Evolutionary conservation across 1,140 invertebrate species (phyloP).

Genomic region (Meloidogyne chitwoodi): DNA sequence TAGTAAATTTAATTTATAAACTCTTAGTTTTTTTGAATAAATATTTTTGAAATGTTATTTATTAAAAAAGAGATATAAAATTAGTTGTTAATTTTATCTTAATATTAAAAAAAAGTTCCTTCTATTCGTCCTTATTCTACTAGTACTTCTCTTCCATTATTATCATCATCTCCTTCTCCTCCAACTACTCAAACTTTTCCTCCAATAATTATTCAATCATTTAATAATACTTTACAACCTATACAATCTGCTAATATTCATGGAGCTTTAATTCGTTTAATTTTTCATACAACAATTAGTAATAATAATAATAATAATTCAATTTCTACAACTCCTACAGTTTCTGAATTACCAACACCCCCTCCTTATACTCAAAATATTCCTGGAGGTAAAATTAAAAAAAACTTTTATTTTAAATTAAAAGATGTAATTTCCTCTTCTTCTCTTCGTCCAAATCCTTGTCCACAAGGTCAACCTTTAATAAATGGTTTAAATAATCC

Average conservation of each 20-base stretch:
- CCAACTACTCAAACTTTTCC: neutral
- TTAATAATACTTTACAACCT: neutral
- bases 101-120: too few relatives aligned
- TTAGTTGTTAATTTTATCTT: too few relatives aligned
- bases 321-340: neutral
- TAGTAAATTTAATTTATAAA: neutral
- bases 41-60: too few relatives aligned
- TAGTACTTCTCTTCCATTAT: neutral
- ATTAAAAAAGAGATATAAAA: too few relatives aligned
- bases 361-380: neutral
- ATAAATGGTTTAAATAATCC: slow-evolving; percentile 53
- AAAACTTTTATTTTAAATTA: neutral
- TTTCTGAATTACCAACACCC: neutral
- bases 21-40: too few relatives aligned
- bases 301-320: neutral
- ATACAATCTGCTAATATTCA: neutral
- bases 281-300: neutral
- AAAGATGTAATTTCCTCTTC: neutral
- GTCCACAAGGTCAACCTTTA: slow-evolving; percentile 49
- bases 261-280: slow-evolving; percentile 3
- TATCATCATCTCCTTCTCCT: neutral
- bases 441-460: slow-evolving; percentile 42
- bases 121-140: neutral
- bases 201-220: neutral
- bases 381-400: neutral